These are phyloP conservation scores for Xestoiulus laeticollis DNA, from an alignment of 2,888 invertebrate species.

Conservation along the genomic window DNA sequence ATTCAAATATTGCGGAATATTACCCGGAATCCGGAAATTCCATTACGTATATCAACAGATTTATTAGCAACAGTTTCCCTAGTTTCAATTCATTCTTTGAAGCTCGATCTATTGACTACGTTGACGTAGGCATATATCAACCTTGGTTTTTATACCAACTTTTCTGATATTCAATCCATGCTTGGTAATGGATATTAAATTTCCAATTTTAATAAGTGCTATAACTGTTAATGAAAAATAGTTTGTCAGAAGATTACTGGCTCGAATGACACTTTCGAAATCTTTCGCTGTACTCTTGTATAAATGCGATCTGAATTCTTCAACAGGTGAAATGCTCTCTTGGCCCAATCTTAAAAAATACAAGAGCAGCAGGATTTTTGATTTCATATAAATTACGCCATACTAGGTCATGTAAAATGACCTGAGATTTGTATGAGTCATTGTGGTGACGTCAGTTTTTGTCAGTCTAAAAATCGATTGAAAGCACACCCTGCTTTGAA, in stretches of 20 bases:
- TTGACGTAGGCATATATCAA: slow-evolving; percentile 44
- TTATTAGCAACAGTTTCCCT: background rate
- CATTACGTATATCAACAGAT: background rate
- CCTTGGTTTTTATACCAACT: slow-evolving; percentile 16
- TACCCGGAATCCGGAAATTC: background rate
- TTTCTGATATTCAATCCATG: slow-evolving; percentile 9
- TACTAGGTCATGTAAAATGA: background rate
- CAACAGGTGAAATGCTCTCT: background rate
- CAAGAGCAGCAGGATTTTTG: background rate
- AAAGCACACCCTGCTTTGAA: background rate
- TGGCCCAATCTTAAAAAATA: background rate
- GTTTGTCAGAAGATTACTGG: background rate
- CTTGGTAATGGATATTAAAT: background rate
- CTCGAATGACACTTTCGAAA: background rate
- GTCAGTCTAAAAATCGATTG: background rate
- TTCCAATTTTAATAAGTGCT: background rate
- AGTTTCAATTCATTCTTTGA: background rate
- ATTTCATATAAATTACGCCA: background rate
- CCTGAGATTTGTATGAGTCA: background rate
- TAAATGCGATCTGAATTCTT: background rate
- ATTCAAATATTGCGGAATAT: background rate
- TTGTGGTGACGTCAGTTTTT: background rate
- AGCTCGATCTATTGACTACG: background rate
- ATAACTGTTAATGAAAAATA: background rate
- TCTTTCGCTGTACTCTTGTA: background rate